Percentiles rank a stretch among this genome's conserved stretches.
phyloP scores from a whole-genome alignment of 2,888 invertebrate species.

The Bimastos eiseni region DNA sequence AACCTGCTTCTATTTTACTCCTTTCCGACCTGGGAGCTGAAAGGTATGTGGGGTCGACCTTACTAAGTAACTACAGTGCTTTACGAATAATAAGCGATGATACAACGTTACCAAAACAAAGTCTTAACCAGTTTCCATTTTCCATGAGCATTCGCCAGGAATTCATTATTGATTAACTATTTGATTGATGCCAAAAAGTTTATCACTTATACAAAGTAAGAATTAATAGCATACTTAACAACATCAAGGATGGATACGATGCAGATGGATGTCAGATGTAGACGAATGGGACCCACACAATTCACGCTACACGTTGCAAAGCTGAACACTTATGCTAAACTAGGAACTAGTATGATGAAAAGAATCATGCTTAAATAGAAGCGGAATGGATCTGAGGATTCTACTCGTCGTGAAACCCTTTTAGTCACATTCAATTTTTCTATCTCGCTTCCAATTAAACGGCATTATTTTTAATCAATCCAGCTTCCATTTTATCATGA shows the following conservation, averaged over 20 bases:
- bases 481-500: too few relatives aligned
- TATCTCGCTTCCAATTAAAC: too few relatives aligned
- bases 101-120: not conserved
- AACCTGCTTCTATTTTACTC: not conserved
- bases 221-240: not conserved
- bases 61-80: not conserved
- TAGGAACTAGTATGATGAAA: too few relatives aligned
- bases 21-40: not conserved
- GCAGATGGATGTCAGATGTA: not conserved
- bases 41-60: not conserved
- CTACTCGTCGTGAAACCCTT: too few relatives aligned
- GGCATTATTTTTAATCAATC: too few relatives aligned
- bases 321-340: not conserved
- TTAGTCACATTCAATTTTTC: too few relatives aligned
- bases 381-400: too few relatives aligned
- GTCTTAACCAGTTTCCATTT: not conserved
- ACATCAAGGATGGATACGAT: not conserved
- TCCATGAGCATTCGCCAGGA: not conserved
- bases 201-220: not conserved
- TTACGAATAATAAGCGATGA: not conserved
- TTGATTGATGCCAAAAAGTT: not conserved
- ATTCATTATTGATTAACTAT: not conserved
- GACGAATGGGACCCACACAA: too few relatives aligned
- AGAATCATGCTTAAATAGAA: too few relatives aligned
- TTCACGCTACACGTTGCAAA: not conserved